Evolutionary conservation across 2,797 vertebrate species (phyloP).

Genomic region (Lagodon rhomboides): DNA sequence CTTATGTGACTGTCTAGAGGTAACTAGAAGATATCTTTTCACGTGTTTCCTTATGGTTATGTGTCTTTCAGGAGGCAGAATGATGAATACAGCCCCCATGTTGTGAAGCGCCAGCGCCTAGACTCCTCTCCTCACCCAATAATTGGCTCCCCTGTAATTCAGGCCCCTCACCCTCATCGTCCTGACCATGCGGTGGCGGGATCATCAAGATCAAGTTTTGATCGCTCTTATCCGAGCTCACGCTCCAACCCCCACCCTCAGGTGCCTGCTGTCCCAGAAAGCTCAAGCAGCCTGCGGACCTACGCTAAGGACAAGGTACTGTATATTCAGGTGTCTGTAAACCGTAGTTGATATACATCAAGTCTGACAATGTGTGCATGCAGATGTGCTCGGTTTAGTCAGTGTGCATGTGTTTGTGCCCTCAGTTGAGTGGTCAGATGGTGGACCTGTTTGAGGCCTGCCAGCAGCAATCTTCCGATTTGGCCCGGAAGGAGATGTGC

Average conservation of each 20-base stretch:
- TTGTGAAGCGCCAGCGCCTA: constrained; percentile 88
- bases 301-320: constrained; percentile 90
- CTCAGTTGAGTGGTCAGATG: constrained; percentile 94
- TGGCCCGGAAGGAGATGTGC: constrained; percentile 92
- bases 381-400: constrained; percentile 8
- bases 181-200: constrained; percentile 79
- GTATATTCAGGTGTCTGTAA: constrained; percentile 13
- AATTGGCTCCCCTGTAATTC: constrained; percentile 18
- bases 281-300: constrained; percentile 65
- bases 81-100: constrained; percentile 74
- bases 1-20: not conserved
- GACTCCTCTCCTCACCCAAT: constrained; percentile 72
- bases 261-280: constrained; percentile 48
- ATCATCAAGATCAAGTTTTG: constrained; percentile 61
- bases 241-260: constrained; percentile 34
- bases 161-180: constrained; percentile 43
- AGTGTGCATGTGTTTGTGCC: constrained; percentile 43
- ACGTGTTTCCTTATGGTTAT: not conserved
- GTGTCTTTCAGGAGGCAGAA: constrained; percentile 86
- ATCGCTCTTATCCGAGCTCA: constrained; percentile 19
- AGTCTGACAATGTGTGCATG: not conserved
- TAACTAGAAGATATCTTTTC: not conserved
- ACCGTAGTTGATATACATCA: not conserved
- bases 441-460: constrained; percentile 91
- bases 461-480: constrained; percentile 90